A percentile compares a stretch with the other conserved stretches of the same genome.
These are phyloP conservation scores for Myotis pilosus DNA, from an alignment of 2,797 vertebrate genomes.

Conservation along the genomic window DNA sequence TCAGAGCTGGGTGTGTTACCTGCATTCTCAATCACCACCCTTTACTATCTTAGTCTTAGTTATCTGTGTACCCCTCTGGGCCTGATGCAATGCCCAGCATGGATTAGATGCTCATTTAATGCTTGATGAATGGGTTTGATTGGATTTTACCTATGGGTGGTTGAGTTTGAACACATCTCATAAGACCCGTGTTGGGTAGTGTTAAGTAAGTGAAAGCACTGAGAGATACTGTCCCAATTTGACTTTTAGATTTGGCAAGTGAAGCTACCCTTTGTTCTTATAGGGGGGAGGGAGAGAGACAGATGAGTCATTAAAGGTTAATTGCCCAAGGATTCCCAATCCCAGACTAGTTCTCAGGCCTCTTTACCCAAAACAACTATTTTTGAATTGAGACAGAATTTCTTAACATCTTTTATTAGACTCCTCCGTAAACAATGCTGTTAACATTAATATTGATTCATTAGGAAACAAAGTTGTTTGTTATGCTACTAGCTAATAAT, in stretches of 20 bases:
- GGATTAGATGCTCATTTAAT: conserved; percentile 4
- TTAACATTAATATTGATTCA: neutral
- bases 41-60: neutral
- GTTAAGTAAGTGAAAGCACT: neutral
- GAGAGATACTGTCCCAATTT: neutral
- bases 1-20: neutral
- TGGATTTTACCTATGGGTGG: neutral
- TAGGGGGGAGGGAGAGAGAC: neutral
- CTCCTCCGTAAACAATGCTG: neutral
- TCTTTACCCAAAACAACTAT: neutral
- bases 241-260: neutral
- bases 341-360: neutral
- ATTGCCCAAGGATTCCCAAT: neutral
- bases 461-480: conserved; percentile 18
- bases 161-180: neutral
- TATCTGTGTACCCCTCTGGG: neutral
- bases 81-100: neutral
- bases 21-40: neutral
- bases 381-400: neutral
- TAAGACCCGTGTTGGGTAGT: neutral
- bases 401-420: conserved; percentile 8
- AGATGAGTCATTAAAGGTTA: neutral
- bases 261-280: neutral
- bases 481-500: neutral
- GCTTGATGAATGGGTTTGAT: neutral